Base-by-base conservation (phyloP, 2,888 invertebrate species). In the Pecten maximus region DNA sequence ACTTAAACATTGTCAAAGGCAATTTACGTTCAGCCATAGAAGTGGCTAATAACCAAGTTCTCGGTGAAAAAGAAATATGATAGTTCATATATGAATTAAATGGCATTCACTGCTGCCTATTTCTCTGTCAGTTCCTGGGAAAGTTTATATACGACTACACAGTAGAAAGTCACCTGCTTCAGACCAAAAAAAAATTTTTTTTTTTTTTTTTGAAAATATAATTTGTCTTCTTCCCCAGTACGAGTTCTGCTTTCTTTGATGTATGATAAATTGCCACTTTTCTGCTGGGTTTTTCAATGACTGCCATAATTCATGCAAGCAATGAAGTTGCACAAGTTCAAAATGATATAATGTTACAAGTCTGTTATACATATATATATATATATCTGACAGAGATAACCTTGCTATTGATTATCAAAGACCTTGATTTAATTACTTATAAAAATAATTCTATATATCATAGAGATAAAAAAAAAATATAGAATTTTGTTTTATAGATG, bases 1-100 rank as follows among this genome's bases (percentile, higher is more conserved):
- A 74, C 74, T 74, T 74, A 74, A 74, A 74, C 74, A 74, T 74
- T 74, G 74, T 74, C 74, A 74, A 74, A 74, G 74, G 74, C 35
- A 74, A 74, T 74, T 74, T 74, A 74, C 74, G 3, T 74, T 10
- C 35, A 74, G 35, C 74, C 74, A 35, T 8, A 35, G 74, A 23
- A 74, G 35, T 12, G 74, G 35, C 74, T 74, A 74, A 74, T 35
- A 74, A 74, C 74, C 15, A 4, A 74, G 12, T 35, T 74, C 28
- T 0, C 35, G 23, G 74, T 74, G 74, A 74, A 74, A 74, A 74
- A 74, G 74, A 74, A 74, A 74, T 74, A 74, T 28, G 74, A 74
- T 74, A 28, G 74, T 74, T 74, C 74, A 74, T 35, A 74, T 74
- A 28, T 3, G 35, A 74, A 74, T 74, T 74, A 74, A 74, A 74